A percentile compares a stretch with the other conserved stretches of the same genome.
Evolutionary conservation across 2,888 invertebrate species (phyloP).

Genomic region (Pseudococcus jackbeardsleyi): DNA sequence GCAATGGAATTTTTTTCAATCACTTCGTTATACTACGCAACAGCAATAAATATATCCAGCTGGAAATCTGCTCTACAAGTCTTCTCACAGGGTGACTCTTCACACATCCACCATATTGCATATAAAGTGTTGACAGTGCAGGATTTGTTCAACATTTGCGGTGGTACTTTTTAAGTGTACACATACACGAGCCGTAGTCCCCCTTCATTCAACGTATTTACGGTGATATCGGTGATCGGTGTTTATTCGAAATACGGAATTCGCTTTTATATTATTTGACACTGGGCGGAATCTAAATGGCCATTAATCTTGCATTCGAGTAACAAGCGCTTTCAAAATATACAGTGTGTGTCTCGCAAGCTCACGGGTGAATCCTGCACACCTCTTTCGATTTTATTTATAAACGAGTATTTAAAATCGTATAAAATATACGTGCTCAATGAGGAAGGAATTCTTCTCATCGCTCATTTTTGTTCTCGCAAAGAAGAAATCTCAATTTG

Average conservation of each 20-base stretch:
- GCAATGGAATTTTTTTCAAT: too few species aligned
- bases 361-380: too few species aligned
- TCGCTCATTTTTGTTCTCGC: too few species aligned
- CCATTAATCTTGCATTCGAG: conserved; percentile 20
- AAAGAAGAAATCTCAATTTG: too few species aligned
- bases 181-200: background rate
- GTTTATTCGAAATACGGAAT: conserved; percentile 42
- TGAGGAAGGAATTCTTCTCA: too few species aligned
- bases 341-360: background rate
- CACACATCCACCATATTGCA: background rate
- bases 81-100: background rate
- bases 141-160: conserved; percentile 44
- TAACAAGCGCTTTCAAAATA: background rate
- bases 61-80: background rate
- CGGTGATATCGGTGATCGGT: conserved; percentile 30
- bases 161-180: background rate
- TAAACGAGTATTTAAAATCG: too few species aligned
- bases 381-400: too few species aligned
- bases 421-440: too few species aligned
- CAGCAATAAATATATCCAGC: too few species aligned
- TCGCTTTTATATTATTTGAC: conserved; percentile 43
- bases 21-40: too few species aligned
- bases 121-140: conserved; percentile 8
- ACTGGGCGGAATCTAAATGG: conserved; percentile 49
- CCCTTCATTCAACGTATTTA: background rate